Percentiles rank a stretch among this genome's conserved stretches.
phyloP scores from a whole-genome alignment of 2,888 invertebrate genomes.

The Volucella bombylans region DNA sequence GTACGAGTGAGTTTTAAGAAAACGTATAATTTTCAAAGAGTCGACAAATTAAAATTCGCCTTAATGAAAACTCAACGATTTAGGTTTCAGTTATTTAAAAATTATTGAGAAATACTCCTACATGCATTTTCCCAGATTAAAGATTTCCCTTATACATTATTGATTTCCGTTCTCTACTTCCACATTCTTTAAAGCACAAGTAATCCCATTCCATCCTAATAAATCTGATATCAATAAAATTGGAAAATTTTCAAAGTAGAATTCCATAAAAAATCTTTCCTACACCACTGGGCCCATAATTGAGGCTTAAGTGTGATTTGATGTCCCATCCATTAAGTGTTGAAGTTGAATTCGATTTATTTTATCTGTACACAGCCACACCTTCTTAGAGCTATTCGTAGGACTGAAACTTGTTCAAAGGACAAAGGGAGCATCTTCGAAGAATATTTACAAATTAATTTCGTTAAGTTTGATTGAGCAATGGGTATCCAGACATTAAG shows the following conservation, averaged over 20 bases:
- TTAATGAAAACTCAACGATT: too few species aligned
- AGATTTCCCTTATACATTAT: too few species aligned
- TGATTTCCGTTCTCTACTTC: too few species aligned
- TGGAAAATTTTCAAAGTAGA: conserved; percentile 30
- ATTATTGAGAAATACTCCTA: too few species aligned
- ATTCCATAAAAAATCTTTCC: conserved; percentile 11
- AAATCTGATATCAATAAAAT: not conserved
- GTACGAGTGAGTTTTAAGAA: too few species aligned
- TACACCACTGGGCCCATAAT: conserved; percentile 15
- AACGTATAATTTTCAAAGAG: too few species aligned
- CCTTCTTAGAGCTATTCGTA: not conserved
- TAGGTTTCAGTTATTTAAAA: too few species aligned
- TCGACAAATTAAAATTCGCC: too few species aligned
- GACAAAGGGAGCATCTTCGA: not conserved
- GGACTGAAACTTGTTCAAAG: conserved; percentile 23
- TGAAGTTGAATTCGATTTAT: conserved; percentile 36
- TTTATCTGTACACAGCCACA: conserved; percentile 28
- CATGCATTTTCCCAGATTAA: too few species aligned
- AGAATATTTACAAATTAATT: conserved; percentile 30
- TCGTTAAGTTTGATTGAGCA: conserved; percentile 40
- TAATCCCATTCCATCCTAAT: too few species aligned
- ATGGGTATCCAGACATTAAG: not conserved
- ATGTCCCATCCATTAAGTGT: conserved; percentile 32
- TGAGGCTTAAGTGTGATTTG: conserved; percentile 55
- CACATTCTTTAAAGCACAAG: too few species aligned